Evolutionary conservation across 2,797 vertebrate species (phyloP), one percentile per base, ranked within the genome.

Genomic region (Syndactyla subalaris): DNA sequence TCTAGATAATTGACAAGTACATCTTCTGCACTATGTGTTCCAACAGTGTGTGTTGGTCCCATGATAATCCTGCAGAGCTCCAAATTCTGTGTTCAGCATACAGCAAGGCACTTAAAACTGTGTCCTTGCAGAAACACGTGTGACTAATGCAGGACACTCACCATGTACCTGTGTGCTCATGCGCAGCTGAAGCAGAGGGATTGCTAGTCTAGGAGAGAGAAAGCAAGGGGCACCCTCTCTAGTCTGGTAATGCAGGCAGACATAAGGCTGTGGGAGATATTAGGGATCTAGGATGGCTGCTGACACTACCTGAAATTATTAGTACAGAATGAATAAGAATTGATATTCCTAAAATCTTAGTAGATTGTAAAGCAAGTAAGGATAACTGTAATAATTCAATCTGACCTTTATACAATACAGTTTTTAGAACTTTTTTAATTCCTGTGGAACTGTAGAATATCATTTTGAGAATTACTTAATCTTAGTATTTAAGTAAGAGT

Each of bases 141-240:
- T 73, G 52, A 29, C 39, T 52, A 30, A 3, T 12, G 11, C 39
- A 46, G 26, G 32, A 19, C 21, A 7, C 66, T 72, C 15, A 11
- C 5, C 39, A 20, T 0, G 0, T 0, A 0, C 0, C n/a, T 24
- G 1, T 15, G 39, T 36, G 14, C 23, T 22, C 29, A 9, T 6
- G 8, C 52, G 48, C 61, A 32, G 38, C 39, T 63, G 16, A 39
- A 81, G 45, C 36, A 55, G 39, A 26, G 45, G 78, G 57, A 17
- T 30, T 46, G 27, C 26, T 62, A 8, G 29, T 12, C n/a, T 43
- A 46, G 52, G 39, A 36, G 38, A 65, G 52, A 52, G 32, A 66
- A 62, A 41, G 2, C 14, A 76, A 68, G 55, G 45, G 38, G 7
- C 21, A 46, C 9, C 7, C 51, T 52, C 68, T 70, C 22, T 34